Conservation (phyloP, 2,113 vertebrate genomes). For the Syngnathus floridae region DNA sequence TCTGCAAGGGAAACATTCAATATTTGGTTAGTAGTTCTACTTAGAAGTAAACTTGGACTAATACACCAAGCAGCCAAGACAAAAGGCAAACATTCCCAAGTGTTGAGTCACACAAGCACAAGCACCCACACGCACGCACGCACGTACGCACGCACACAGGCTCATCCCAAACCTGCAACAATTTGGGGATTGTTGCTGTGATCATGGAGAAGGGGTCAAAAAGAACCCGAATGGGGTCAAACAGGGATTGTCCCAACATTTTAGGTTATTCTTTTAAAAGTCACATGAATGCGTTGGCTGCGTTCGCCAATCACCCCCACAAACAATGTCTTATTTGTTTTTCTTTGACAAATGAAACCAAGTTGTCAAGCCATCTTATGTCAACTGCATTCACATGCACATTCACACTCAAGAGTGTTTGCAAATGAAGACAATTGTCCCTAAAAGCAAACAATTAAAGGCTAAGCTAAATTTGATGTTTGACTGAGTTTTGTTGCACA, state of each 20-base stretch:
- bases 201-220: slow-evolving; percentile 7
- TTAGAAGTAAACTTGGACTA: not conserved
- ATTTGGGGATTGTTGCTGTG: slow-evolving; percentile 23
- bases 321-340: too few relatives aligned
- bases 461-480: not conserved
- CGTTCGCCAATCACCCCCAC: too few relatives aligned
- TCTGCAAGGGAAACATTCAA: slow-evolving; percentile 21
- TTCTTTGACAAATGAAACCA: too few relatives aligned
- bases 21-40: slow-evolving; percentile 20
- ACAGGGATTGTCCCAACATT: too few relatives aligned
- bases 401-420: not conserved
- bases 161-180: slow-evolving; percentile 33
- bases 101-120: slow-evolving; percentile 49
- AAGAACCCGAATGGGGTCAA: not conserved
- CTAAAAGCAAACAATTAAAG: not conserved
- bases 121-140: not conserved
- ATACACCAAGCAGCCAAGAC: slow-evolving; percentile 32
- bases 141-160: slow-evolving; percentile 42
- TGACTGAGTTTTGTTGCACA: not conserved
- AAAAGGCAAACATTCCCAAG: slow-evolving; percentile 57
- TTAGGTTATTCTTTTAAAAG: too few relatives aligned
- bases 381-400: not conserved
- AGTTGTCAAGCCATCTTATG: too few relatives aligned
- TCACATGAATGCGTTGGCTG: too few relatives aligned
- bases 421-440: not conserved